A percentile compares a stretch with the other conserved stretches of the same genome.
Evolutionary conservation across 2,888 invertebrate genomes (phyloP).

Genomic region (Sinotaia quadrata): DNA sequence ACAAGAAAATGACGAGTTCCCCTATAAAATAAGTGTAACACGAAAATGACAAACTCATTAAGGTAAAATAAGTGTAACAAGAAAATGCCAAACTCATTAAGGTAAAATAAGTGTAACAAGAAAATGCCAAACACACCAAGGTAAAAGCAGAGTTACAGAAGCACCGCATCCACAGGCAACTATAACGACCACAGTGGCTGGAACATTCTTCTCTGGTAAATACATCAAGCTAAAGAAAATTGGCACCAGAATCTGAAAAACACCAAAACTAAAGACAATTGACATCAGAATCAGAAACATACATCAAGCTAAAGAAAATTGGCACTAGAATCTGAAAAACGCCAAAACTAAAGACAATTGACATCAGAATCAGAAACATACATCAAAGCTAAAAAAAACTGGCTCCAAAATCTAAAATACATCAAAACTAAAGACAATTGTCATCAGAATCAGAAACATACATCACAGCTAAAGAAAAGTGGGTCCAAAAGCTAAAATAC

Average conservation of each 20-base stretch:
- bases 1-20: too few relatives aligned
- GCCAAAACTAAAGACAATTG: background rate
- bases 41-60: too few relatives aligned
- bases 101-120: too few relatives aligned
- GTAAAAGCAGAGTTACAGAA: slow-evolving; percentile 62
- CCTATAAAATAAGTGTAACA: too few relatives aligned
- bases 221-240: slow-evolving; percentile 50
- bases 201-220: slow-evolving; percentile 41
- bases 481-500: too few relatives aligned
- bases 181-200: slow-evolving; percentile 46
- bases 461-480: too few relatives aligned
- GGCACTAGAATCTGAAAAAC: slow-evolving; percentile 58
- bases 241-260: slow-evolving; percentile 57
- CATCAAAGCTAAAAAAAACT: slow-evolving; percentile 45
- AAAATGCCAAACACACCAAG: slow-evolving; percentile 58
- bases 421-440: background rate
- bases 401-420: slow-evolving; percentile 56
- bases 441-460: background rate
- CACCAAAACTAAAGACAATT: background rate
- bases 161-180: slow-evolving; percentile 57
- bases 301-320: slow-evolving; percentile 48
- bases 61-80: too few relatives aligned
- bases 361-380: slow-evolving; percentile 40
- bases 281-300: slow-evolving; percentile 35
- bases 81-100: too few relatives aligned